A percentile compares a stretch with the other conserved stretches of the same genome.
Conservation (phyloP, 2,113 vertebrate species). For the Forbesichthys agassizii region DNA sequence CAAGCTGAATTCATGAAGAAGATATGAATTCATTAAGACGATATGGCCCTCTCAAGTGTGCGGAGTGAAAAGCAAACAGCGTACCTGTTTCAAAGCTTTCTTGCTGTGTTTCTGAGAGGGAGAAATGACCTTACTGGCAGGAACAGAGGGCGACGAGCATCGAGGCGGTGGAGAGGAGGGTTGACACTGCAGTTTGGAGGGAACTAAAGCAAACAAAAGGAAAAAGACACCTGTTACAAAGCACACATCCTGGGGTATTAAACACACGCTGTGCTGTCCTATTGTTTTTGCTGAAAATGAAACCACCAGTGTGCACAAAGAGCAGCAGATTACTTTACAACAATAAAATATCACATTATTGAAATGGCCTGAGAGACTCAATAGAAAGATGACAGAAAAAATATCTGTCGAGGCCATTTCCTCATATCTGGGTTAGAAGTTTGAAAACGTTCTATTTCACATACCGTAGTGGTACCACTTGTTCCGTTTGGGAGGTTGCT, state of each 20-base stretch:
- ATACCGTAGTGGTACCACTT: neutral
- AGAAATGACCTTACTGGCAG: slow-evolving; percentile 89
- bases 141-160: slow-evolving; percentile 88
- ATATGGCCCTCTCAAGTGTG: no score
- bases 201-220: slow-evolving; percentile 73
- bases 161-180: slow-evolving; percentile 88
- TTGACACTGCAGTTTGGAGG: slow-evolving; percentile 87
- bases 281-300: slow-evolving; percentile 63
- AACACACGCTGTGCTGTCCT: slow-evolving; percentile 29
- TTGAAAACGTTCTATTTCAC: neutral
- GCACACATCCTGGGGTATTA: slow-evolving; percentile 51
- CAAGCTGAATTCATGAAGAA: no score
- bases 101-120: slow-evolving; percentile 98
- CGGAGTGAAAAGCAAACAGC: neutral
- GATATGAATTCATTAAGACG: no score
- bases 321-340: slow-evolving; percentile 32
- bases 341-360: slow-evolving; percentile 26
- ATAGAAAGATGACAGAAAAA: neutral
- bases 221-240: slow-evolving; percentile 48
- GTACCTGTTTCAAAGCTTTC: slow-evolving; percentile 96
- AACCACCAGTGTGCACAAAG: slow-evolving; percentile 54
- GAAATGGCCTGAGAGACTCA: slow-evolving; percentile 18
- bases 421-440: slow-evolving; percentile 7
- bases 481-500: neutral
- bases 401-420: slow-evolving; percentile 28